Base-by-base conservation (phyloP, 2,797 vertebrate genomes). In the Masticophis lateralis region DNA sequence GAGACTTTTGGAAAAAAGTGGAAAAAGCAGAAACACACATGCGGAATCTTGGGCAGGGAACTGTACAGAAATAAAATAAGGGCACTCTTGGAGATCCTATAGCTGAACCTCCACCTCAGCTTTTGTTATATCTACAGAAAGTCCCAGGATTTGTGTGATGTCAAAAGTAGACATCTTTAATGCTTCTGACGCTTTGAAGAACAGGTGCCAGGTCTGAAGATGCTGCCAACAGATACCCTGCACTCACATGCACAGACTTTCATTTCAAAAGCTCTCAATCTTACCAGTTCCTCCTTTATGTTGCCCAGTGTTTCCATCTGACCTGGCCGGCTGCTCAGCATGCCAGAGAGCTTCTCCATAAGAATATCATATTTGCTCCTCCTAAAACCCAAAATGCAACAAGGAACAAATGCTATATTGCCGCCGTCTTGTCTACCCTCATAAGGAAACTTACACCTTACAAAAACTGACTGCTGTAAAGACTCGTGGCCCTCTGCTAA, bases 311-410 rank as follows among this genome's bases (percentile, higher is more conserved):
- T 98, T 94, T 98, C 97, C 0, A 98, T 97, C 91, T 98, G 98
- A 93, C 97, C 97, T 7, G 97, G 98, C 18, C 97, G 95, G 4
- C 97, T 96, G 91, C 97, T 98, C 60, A 99, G 98, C 32, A 98
- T 87, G 91, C 97, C 97, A 0, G 98, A 99, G 43, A 98, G 97
- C 11, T 97, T 97, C 97, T 99, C 99, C 98, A 99, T 99, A 94
- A 99, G 97, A 91, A 99, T 97, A 94, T 99, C 99, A 0, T 99
- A 99, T 91, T 99, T 99, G 94, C 98, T 98, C 95, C 98, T 98
- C 98, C 99, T 99, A 97, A 32, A 89, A 93, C 66, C 96, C 88
- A 96, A 55, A 96, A 88, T 92, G 16, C 37, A 79, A 43, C 37
- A 5, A 16, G 37, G 3, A 60, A 43, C 43, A 12, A 60, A 8